These are phyloP conservation scores for Hucho hucho DNA, from an alignment of 2,113 vertebrate genomes.

Conservation along the genomic window DNA sequence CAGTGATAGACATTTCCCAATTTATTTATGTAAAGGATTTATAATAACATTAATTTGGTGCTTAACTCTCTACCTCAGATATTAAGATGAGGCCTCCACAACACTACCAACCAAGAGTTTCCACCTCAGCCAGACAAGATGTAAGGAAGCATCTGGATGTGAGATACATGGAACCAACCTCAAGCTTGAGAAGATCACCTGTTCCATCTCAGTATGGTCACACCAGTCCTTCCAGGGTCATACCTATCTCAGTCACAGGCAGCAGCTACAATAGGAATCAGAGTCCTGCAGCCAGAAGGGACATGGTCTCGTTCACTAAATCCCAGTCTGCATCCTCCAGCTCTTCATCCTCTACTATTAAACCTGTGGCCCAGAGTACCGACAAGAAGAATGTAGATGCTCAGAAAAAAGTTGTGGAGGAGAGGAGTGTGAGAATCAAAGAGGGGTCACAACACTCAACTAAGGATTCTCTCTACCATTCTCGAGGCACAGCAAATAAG, in stretches of 20 bases:
- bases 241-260: constrained; percentile 57
- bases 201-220: constrained; percentile 52
- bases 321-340: constrained; percentile 50
- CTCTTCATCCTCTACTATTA: constrained; percentile 15
- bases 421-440: constrained; percentile 59
- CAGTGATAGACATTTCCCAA: not conserved
- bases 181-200: constrained; percentile 58
- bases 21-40: not conserved
- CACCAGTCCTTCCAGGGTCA: constrained; percentile 55
- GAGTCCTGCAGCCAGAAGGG: constrained; percentile 68
- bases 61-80: constrained; percentile 70
- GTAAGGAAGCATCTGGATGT: constrained; percentile 65
- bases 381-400: constrained; percentile 46
- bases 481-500: not conserved
- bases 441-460: constrained; percentile 38
- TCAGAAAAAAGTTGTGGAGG: constrained; percentile 57
- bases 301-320: constrained; percentile 74
- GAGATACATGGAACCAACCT: constrained; percentile 61
- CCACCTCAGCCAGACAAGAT: constrained; percentile 69
- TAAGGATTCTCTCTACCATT: constrained; percentile 18
- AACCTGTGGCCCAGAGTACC: constrained; percentile 28
- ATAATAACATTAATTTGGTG: not conserved
- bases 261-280: constrained; percentile 49
- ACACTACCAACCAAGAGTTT: constrained; percentile 67
- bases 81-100: constrained; percentile 73